These are phyloP conservation scores for Hippocampus guttulatus DNA, from an alignment of 2,113 vertebrate species.

Conservation along the genomic window DNA sequence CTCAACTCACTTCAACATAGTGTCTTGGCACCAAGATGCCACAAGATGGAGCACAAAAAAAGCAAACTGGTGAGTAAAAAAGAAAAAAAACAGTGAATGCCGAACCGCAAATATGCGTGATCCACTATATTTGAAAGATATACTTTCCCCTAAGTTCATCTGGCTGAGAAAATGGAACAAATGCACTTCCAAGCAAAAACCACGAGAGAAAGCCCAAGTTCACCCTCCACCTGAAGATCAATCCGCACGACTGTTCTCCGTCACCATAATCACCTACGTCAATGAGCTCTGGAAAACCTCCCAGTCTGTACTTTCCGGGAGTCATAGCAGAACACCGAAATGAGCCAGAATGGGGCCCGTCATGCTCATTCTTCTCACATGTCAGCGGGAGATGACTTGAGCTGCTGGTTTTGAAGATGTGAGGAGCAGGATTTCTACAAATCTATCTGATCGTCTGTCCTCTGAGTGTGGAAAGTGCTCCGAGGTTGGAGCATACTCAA, in stretches of 20 bases:
- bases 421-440: conserved; percentile 45
- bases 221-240: conserved; percentile 38
- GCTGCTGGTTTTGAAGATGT: conserved; percentile 32
- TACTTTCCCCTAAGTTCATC: background rate
- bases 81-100: background rate
- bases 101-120: background rate
- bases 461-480: conserved; percentile 34
- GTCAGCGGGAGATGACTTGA: conserved; percentile 55
- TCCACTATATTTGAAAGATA: background rate
- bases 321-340: conserved; percentile 28
- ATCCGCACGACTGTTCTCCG: conserved; percentile 30
- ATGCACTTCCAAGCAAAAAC: conserved; percentile 30
- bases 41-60: background rate
- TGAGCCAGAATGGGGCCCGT: conserved; percentile 39
- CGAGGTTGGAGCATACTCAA: conserved; percentile 45
- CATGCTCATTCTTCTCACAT: conserved; percentile 57
- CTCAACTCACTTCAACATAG: too few species aligned
- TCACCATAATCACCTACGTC: conserved; percentile 22
- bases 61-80: background rate
- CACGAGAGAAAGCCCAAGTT: conserved; percentile 49
- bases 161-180: background rate
- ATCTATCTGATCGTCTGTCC: conserved; percentile 32
- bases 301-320: conserved; percentile 14
- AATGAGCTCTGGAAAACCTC: conserved; percentile 25
- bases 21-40: background rate